Evolutionary conservation across 2,888 invertebrate species (phyloP).

Genomic region (Cantharis flavilabris): DNA sequence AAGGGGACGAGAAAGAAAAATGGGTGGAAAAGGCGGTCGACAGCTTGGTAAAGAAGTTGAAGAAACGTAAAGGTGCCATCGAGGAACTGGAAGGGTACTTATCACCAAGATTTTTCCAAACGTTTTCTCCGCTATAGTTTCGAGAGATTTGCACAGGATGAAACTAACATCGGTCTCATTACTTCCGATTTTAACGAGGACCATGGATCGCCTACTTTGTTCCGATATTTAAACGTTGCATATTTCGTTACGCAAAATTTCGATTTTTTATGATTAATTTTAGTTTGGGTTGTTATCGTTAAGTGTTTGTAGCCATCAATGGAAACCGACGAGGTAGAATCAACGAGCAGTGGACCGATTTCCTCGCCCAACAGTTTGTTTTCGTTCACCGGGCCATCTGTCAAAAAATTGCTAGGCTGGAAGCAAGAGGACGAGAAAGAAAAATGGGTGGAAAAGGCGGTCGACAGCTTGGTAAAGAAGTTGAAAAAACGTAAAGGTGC

Average conservation of each 20-base stretch:
- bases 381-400: conserved; percentile 96
- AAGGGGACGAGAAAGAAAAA: conserved; percentile 97
- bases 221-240: no score
- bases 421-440: conserved; percentile 98
- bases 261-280: conserved; percentile 50
- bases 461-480: conserved; percentile 96
- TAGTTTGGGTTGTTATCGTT: conserved; percentile 32
- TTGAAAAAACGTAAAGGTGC: conserved; percentile 94
- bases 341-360: conserved; percentile 86
- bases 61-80: conserved; percentile 93
- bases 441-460: conserved; percentile 98
- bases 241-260: no score
- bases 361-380: conserved; percentile 92
- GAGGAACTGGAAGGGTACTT: conserved; percentile 85
- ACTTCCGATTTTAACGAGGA: conserved; percentile 53
- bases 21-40: conserved; percentile 99
- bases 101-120: neutral
- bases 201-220: no score
- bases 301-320: conserved; percentile 53
- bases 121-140: neutral
- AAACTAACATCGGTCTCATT: conserved; percentile 59
- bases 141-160: conserved; percentile 49
- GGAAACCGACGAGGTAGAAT: conserved; percentile 87
- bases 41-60: conserved; percentile 93
- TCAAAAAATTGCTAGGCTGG: conserved; percentile 96